Evolutionary conservation across 2,797 vertebrate genomes (phyloP).

Genomic region (Cynodonichthys magdalenae): DNA sequence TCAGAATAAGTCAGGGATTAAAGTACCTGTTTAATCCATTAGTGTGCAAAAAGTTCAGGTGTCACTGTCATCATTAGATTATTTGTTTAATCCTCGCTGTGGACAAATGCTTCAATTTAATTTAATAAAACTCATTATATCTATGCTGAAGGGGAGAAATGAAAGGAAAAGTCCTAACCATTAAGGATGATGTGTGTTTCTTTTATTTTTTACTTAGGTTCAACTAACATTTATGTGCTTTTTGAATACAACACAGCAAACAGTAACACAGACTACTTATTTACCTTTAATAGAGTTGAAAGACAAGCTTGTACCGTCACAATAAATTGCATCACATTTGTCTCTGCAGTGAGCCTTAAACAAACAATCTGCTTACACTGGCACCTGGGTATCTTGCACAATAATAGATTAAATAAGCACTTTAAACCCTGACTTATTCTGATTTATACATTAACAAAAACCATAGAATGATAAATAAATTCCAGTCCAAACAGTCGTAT

Average conservation of each 20-base stretch:
- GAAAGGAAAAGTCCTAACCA: neutral
- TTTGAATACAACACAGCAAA: too few relatives aligned
- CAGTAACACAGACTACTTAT: too few relatives aligned
- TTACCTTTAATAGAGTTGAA: neutral
- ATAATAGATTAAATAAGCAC: neutral
- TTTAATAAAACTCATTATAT: neutral
- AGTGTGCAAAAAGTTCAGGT: neutral
- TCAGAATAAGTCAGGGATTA: neutral
- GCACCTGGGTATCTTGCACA: neutral
- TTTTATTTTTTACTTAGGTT: neutral
- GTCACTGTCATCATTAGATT: neutral
- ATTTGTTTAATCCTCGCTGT: neutral
- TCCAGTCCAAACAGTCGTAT: too few relatives aligned
- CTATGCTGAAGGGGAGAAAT: neutral
- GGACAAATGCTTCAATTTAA: neutral
- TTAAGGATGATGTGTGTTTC: neutral
- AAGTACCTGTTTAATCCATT: neutral
- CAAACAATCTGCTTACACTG: neutral
- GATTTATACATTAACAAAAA: neutral
- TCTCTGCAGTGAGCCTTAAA: neutral
- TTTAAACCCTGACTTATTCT: neutral
- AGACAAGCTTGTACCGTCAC: neutral
- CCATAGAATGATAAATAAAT: neutral
- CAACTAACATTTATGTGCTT: neutral
- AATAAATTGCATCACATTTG: neutral